Conservation (phyloP, 2,113 vertebrate genomes). For the Amphiprion ocellaris region DNA sequence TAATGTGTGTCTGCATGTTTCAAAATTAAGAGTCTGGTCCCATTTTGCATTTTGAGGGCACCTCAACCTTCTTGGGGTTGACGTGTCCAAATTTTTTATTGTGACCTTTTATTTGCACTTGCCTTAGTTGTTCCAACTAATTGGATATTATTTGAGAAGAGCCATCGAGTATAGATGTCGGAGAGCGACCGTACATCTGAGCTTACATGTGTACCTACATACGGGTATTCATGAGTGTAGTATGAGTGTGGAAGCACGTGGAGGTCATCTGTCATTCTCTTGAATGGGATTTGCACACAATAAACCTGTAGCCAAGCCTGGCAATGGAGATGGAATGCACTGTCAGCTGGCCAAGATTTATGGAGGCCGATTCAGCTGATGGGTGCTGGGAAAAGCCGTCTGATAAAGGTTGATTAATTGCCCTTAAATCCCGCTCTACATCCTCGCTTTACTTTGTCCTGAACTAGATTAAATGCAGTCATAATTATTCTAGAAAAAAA, state of each 20-base stretch:
- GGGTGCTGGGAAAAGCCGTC: constrained; percentile 81
- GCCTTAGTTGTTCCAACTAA: too few species aligned
- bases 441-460: constrained; percentile 67
- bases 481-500: constrained; percentile 82
- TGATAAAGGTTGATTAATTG: constrained; percentile 88
- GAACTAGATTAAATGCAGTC: constrained; percentile 84
- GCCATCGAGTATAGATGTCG: not conserved
- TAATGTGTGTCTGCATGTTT: too few species aligned
- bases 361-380: constrained; percentile 84
- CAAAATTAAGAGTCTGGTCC: too few species aligned
- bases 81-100: too few species aligned
- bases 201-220: not conserved
- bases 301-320: constrained; percentile 83
- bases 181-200: not conserved
- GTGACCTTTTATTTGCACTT: too few species aligned
- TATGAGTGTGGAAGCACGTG: constrained; percentile 39
- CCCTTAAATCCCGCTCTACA: constrained; percentile 81
- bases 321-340: constrained; percentile 85
- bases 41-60: too few species aligned
- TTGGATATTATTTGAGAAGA: too few species aligned
- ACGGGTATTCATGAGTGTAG: constrained; percentile 10
- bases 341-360: constrained; percentile 84
- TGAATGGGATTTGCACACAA: constrained; percentile 86
- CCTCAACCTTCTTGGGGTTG: too few species aligned
- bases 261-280: constrained; percentile 84